Evolutionary conservation across 2,888 invertebrate genomes (phyloP).

Genomic region (Tipula lateralis): DNA sequence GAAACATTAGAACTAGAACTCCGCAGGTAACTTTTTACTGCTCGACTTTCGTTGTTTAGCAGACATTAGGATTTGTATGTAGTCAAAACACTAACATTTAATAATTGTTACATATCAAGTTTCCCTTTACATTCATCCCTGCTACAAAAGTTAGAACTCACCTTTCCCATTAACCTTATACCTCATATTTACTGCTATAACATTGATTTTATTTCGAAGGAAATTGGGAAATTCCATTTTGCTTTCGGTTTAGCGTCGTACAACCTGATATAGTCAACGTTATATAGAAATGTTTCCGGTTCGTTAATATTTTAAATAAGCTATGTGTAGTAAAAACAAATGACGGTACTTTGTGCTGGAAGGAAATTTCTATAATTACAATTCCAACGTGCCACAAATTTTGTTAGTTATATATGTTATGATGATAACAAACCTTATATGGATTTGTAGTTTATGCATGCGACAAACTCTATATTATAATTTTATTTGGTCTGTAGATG

Average conservation of each 20-base stretch:
- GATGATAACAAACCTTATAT: not conserved
- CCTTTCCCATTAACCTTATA: too few species aligned
- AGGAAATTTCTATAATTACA: not conserved
- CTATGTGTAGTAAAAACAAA: not conserved
- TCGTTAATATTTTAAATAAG: not conserved
- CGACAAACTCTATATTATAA: not conserved
- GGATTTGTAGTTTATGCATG: not conserved
- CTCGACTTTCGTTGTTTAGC: too few species aligned
- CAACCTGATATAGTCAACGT: not conserved
- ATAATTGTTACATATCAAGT: too few species aligned
- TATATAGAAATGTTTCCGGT: not conserved
- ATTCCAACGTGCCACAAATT: not conserved
- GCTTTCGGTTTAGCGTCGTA: not conserved
- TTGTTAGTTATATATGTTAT: not conserved
- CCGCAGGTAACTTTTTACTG: too few species aligned
- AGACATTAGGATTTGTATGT: too few species aligned
- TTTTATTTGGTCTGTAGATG: not conserved
- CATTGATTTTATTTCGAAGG: not conserved
- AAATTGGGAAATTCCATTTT: not conserved
- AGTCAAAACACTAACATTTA: too few species aligned
- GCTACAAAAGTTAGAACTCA: too few species aligned
- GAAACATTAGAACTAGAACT: too few species aligned
- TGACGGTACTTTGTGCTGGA: too few species aligned
- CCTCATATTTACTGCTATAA: not conserved
- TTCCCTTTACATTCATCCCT: too few species aligned